Percentiles rank a stretch among this genome's conserved stretches.
These are phyloP conservation scores for Halictus quadricinctus DNA, from an alignment of 2,888 invertebrate genomes.

Conservation along the genomic window DNA sequence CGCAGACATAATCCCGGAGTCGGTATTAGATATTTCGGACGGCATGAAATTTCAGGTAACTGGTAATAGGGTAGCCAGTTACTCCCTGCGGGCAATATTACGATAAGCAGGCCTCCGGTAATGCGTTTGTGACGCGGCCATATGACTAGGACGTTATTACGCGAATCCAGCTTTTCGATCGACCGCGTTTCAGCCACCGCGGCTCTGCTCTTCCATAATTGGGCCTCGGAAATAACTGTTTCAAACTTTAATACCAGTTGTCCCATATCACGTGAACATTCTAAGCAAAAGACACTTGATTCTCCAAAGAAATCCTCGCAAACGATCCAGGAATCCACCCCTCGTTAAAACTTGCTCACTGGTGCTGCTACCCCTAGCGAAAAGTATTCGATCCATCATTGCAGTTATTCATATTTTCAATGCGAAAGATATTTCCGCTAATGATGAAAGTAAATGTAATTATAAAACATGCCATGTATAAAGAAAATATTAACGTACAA, in stretches of 20 bases:
- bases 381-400: no score
- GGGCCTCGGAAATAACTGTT: neutral
- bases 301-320: neutral
- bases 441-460: no score
- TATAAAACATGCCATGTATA: no score
- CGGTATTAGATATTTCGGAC: slow-evolving; percentile 39
- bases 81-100: slow-evolving; percentile 42
- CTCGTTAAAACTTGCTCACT: neutral
- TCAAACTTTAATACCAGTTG: neutral
- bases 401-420: no score
- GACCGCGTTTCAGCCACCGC: slow-evolving; percentile 7
- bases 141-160: slow-evolving; percentile 34
- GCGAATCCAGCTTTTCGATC: slow-evolving; percentile 45
- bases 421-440: no score
- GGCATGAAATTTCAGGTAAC: slow-evolving; percentile 47
- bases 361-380: no score
- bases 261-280: neutral
- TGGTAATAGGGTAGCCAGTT: slow-evolving; percentile 47
- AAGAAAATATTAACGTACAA: no score
- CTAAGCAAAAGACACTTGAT: neutral
- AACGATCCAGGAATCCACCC: neutral
- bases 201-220: neutral
- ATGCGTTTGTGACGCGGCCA: slow-evolving; percentile 39
- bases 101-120: slow-evolving; percentile 59
- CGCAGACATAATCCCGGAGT: neutral